Evolutionary conservation across 2,888 invertebrate genomes (phyloP), one percentile per base, ranked within the genome.

Genomic region (Onchidella celtica): DNA sequence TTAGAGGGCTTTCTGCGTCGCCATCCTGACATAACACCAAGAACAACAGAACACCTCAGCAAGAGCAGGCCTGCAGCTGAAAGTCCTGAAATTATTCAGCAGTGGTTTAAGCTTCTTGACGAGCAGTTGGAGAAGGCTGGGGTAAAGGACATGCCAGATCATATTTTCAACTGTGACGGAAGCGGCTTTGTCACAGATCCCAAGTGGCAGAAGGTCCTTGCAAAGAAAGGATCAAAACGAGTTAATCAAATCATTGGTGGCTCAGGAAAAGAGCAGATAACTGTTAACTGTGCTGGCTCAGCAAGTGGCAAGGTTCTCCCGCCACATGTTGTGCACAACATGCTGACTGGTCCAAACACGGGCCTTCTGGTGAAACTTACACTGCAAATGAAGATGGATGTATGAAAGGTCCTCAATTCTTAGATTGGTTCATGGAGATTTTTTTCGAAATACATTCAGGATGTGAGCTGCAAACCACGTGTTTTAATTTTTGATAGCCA

Each of bases 401-500:
- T 29, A 74, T 59, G 74, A 61, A 74, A 27, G 34, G 34, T 2
- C 4, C 14, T 21, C 74, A 17, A 21, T 84, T 76, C 47, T 63
- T 66, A 29, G 79, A 84, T 40, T 84, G 82, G 79, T 79, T 82
- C 55, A 65, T 27, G 55, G 59, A 82, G n/a, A 55, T 72, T 14
- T 72, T 72, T n/a, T n/a, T n/a, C n/a, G n/a, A n/a, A n/a, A n/a
- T n/a, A n/a, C n/a, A n/a, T n/a, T n/a, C 34, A 57, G 59, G 17
- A 74, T 32, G 61, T 61, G 14, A 69, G 24, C 17, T 34, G 55
- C 82, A 88, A 32, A 86, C 85, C 79, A 69, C 79, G 40, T 92
- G 91, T 3, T 87, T 70, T 79, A 92, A 93, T 93, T 93, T 86
- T 85, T 93, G 76, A 84, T 79, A 79, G 84, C 59, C 82, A 73